Conservation (phyloP, 1,140 invertebrate genomes). For the Zaprionus ornatus region DNA sequence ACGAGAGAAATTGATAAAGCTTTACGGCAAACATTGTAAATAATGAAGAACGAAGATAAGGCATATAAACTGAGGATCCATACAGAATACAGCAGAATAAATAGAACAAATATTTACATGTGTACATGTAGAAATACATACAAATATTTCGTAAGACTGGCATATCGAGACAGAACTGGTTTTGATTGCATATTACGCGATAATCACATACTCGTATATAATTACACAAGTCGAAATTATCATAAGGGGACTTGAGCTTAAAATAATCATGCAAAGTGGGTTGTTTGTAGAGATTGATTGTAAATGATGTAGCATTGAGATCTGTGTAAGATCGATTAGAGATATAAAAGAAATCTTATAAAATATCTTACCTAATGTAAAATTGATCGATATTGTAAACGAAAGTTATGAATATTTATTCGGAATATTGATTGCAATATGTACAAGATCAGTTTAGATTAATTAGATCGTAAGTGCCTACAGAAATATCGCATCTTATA, state of each 20-base stretch:
- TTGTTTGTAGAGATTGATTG: background rate
- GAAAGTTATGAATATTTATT: too few relatives aligned
- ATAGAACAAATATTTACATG: background rate
- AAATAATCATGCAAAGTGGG: background rate
- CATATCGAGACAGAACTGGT: background rate
- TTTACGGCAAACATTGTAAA: constrained; percentile 18
- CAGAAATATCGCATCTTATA: too few relatives aligned
- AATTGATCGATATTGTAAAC: too few relatives aligned
- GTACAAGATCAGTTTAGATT: too few relatives aligned
- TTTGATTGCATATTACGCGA: constrained; percentile 1
- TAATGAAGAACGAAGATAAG: constrained; percentile 9
- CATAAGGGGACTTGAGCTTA: background rate
- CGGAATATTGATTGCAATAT: too few relatives aligned
- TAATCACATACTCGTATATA: background rate
- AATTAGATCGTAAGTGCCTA: too few relatives aligned
- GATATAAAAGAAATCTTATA: too few relatives aligned
- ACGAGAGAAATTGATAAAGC: constrained; percentile 19
- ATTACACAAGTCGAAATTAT: background rate
- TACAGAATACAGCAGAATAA: background rate
- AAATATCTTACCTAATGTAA: too few relatives aligned
- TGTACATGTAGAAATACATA: background rate
- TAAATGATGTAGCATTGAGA: background rate
- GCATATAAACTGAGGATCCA: background rate
- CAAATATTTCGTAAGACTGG: background rate
- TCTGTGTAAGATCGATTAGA: too few relatives aligned